Base-by-base conservation (phyloP, 2,888 invertebrate species). In the Geophilus truncorum region DNA sequence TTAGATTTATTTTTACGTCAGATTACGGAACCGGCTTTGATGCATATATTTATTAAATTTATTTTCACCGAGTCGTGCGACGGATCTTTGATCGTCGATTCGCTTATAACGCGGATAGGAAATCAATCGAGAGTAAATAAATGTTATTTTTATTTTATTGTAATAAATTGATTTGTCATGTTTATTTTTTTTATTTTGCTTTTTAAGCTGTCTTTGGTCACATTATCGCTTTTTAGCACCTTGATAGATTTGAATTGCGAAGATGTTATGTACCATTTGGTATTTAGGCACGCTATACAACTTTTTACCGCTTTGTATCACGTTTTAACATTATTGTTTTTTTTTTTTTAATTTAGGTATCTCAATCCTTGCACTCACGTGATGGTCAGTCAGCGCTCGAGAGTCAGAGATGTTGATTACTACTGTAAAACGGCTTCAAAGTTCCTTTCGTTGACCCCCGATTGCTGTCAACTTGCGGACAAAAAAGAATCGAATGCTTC, bases 201-300 rank as follows among this genome's bases (percentile, higher is more conserved):
- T 75, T 75, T 30, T 1, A 84, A 89, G 88, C 84, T 90, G 77
- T 94, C 96, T 83, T 90, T 97, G 85, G 95, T 97, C 10, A 94
- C 97, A 0, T 88, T 98, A 84, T 93, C 95, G 0, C 88, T 98
- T 12, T 94, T 98, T 87, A 94, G 96, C 86, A 96, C 96, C 0
- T 89, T 98, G 82, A 90, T 98, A 79, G 93, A 94, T 84, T 89
- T 98, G 82, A 94, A 97, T 87, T 97, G 96, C 88, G 98, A 98
- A 88, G 98, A 98, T 87, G 92, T 98, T 76, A 95, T 98, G 94
- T 89, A 96, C 84, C 96, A 97, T 86, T 89, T 98, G 78, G 91
- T 96, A 77, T 92, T 95, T 86, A 88, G 86, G 88, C 89, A 85
- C 85, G 86, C 36, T 77, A n/a, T n/a, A n/a, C 4, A 32, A 77